Percentiles rank a stretch among this genome's conserved stretches.
Conservation (phyloP, 92 coral and sea anemone genomes). For the Siderastrea siderea region DNA sequence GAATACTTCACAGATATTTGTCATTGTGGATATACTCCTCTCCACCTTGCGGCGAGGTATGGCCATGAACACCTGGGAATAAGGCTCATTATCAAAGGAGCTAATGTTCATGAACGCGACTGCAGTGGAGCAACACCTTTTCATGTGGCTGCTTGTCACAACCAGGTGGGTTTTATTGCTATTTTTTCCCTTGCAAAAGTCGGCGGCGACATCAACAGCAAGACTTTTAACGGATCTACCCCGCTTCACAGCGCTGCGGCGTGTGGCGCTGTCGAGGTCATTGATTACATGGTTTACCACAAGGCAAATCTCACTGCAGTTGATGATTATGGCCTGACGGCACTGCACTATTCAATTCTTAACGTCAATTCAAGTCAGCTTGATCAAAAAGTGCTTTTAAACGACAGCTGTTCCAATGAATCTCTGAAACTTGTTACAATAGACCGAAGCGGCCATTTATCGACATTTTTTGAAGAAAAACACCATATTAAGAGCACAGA, state of each 20-base stretch:
- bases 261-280: conserved; percentile 32
- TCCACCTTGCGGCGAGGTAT: conserved; percentile 57
- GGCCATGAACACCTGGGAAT: conserved; percentile 45
- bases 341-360: conserved; percentile 59
- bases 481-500: background rate
- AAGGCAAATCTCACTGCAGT: conserved; percentile 35
- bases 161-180: conserved; percentile 42
- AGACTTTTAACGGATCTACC: conserved; percentile 52
- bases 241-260: conserved; percentile 65
- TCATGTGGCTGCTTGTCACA: conserved; percentile 71
- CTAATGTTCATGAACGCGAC: conserved; percentile 28
- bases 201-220: conserved; percentile 17
- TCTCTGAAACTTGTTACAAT: background rate
- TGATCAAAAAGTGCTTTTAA: background rate
- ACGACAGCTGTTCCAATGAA: background rate
- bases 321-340: conserved; percentile 41
- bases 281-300: conserved; percentile 20
- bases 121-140: conserved; percentile 55
- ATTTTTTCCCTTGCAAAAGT: background rate
- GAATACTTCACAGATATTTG: conserved; percentile 33
- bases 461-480: background rate
- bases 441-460: conserved; percentile 1
- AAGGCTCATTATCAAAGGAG: conserved; percentile 22
- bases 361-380: background rate
- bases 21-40: conserved; percentile 67